Evolutionary conservation across 2,113 vertebrate genomes (phyloP).

Genomic region (Istiophorus platypterus): DNA sequence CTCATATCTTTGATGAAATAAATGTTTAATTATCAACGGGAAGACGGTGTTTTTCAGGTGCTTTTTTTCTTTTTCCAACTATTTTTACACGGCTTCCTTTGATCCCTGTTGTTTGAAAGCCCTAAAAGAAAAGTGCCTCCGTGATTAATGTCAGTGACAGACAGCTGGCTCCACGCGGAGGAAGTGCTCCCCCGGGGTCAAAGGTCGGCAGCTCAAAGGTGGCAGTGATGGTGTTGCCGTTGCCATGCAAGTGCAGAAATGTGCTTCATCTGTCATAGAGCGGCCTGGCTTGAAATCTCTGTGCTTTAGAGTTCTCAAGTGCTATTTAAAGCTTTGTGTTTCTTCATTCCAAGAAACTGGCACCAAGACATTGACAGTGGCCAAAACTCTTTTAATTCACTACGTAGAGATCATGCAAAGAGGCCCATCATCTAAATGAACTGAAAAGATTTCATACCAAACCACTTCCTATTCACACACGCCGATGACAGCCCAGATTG

Average conservation of each 20-base stretch:
- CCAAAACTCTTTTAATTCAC: too few species aligned
- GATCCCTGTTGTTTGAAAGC: conserved; percentile 4
- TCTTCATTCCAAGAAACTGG: background rate
- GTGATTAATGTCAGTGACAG: conserved; percentile 34
- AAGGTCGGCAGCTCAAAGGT: conserved; percentile 55
- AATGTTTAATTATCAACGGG: conserved; percentile 27
- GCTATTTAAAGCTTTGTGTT: background rate
- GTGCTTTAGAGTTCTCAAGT: too few species aligned
- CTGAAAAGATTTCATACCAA: too few species aligned
- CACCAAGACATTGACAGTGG: too few species aligned
- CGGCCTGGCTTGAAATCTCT: background rate
- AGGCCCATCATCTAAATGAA: too few species aligned
- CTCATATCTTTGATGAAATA: too few species aligned
- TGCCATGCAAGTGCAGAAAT: background rate
- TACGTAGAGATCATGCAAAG: too few species aligned
- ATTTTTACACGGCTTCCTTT: conserved; percentile 6
- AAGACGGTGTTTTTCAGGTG: too few species aligned
- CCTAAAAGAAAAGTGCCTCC: conserved; percentile 17
- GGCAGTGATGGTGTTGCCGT: background rate
- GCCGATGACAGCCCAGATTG: too few species aligned
- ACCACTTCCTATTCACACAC: too few species aligned
- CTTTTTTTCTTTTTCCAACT: too few species aligned
- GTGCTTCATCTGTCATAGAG: background rate
- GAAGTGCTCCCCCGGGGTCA: conserved; percentile 25
- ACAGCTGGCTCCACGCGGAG: conserved; percentile 31